These are phyloP conservation scores for Drosophila obscura DNA, from an alignment of 1,140 invertebrate species.

Conservation along the genomic window DNA sequence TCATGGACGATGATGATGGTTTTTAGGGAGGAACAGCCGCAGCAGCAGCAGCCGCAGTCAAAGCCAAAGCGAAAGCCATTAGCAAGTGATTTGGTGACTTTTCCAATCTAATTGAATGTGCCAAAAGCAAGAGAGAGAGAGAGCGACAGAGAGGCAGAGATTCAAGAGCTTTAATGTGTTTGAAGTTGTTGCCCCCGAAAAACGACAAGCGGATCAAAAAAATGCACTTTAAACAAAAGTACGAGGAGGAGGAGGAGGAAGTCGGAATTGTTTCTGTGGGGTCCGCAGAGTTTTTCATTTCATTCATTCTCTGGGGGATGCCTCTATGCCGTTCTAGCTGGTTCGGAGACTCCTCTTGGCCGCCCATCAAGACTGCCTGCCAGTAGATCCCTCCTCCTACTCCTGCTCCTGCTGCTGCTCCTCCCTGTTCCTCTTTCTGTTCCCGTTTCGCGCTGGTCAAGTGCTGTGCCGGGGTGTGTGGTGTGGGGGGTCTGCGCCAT, in stretches of 20 bases:
- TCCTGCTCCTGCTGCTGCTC: not conserved
- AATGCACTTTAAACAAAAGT: constrained; percentile 38
- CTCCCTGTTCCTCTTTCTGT: not conserved
- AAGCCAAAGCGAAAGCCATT: constrained; percentile 54
- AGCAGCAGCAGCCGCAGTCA: constrained; percentile 12
- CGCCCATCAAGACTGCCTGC: constrained; percentile 24
- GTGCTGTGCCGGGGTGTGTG: constrained; percentile 40
- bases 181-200: not conserved
- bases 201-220: constrained; percentile 11
- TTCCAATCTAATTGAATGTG: constrained; percentile 55
- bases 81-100: constrained; percentile 61
- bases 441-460: constrained; percentile 63
- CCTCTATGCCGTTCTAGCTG: too few species aligned
- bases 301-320: constrained; percentile 34
- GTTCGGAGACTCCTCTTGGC: too few species aligned
- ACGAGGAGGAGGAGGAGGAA: constrained; percentile 13
- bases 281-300: constrained; percentile 19
- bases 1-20: constrained; percentile 10
- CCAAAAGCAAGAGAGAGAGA: not conserved
- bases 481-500: constrained; percentile 39
- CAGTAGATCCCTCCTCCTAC: not conserved
- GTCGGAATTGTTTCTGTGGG: constrained; percentile 26
- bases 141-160: not conserved
- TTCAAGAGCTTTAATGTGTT: constrained; percentile 20
- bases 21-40: too few species aligned